These are phyloP conservation scores for Tetramorium parvispinum DNA, from an alignment of 1,140 invertebrate genomes.

Conservation along the genomic window DNA sequence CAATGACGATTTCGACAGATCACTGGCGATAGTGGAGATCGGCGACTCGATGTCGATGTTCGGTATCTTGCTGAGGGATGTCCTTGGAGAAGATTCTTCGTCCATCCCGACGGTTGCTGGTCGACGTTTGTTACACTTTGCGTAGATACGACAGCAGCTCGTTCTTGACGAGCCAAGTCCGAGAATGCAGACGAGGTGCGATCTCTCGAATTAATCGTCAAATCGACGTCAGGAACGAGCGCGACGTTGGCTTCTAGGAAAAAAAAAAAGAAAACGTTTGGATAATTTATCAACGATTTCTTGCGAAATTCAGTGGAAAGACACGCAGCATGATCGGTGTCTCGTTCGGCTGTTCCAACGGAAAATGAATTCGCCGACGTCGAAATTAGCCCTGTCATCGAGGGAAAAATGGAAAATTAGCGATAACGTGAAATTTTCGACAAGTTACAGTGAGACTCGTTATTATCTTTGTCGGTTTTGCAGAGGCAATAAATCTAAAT, in stretches of 20 bases:
- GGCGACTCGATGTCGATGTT: conserved; percentile 60
- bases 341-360: neutral
- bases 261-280: neutral
- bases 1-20: conserved; percentile 69
- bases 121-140: conserved; percentile 6
- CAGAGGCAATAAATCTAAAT: neutral
- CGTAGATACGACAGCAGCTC: conserved; percentile 1
- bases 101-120: conserved; percentile 39
- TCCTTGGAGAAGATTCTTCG: neutral
- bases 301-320: neutral
- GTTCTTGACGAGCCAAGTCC: neutral
- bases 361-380: no score
- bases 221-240: conserved; percentile 2
- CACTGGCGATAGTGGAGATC: conserved; percentile 68
- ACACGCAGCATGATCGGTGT: neutral
- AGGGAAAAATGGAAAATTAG: neutral
- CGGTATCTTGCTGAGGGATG: neutral
- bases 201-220: conserved; percentile 35
- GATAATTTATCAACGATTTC: neutral
- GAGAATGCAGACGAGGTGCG: conserved; percentile 1
- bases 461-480: neutral
- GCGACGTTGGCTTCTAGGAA: conserved; percentile 24
- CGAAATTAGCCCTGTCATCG: neutral
- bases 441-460: neutral
- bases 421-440: neutral